phyloP scores from a whole-genome alignment of 2,113 vertebrate genomes.

The Mesocricetus auratus region DNA sequence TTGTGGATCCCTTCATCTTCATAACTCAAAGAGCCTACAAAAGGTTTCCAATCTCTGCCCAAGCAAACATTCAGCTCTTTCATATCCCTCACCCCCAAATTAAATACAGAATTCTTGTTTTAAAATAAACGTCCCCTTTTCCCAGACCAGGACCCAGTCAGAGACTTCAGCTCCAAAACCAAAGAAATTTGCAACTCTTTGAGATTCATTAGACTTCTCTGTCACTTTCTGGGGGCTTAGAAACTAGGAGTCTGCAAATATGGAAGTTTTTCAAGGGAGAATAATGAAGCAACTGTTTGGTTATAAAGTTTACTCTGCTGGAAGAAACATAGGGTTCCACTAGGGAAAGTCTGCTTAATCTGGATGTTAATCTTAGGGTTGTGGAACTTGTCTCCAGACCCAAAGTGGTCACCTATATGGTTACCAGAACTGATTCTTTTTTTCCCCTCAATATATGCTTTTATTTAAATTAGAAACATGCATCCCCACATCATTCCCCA shows the following conservation, averaged over 20 bases:
- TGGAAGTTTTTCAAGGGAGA: background rate
- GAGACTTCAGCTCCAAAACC: constrained; percentile 62
- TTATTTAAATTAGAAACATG: no score
- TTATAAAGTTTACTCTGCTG: constrained; percentile 58
- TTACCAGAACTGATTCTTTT: constrained; percentile 1
- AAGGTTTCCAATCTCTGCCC: constrained; percentile 81
- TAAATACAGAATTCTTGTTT: constrained; percentile 78
- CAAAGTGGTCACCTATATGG: background rate
- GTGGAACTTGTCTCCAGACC: background rate
- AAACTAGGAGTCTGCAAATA: constrained; percentile 59
- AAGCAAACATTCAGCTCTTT: constrained; percentile 82
- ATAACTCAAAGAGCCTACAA: constrained; percentile 74
- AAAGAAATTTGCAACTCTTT: constrained; percentile 68
- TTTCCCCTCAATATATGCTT: no score
- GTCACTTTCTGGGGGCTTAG: constrained; percentile 24
- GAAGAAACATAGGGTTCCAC: background rate
- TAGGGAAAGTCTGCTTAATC: background rate
- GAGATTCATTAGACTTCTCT: constrained; percentile 21
- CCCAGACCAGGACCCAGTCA: constrained; percentile 55
- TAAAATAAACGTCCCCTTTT: constrained; percentile 66
- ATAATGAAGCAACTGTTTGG: constrained; percentile 57
- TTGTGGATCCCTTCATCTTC: constrained; percentile 82
- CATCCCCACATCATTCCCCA: no score
- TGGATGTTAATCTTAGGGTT: background rate
- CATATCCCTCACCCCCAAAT: constrained; percentile 79